Evolutionary conservation across 1,140 invertebrate genomes (phyloP), one percentile per base, ranked within the genome.

Genomic region (Mylabris phalerata): DNA sequence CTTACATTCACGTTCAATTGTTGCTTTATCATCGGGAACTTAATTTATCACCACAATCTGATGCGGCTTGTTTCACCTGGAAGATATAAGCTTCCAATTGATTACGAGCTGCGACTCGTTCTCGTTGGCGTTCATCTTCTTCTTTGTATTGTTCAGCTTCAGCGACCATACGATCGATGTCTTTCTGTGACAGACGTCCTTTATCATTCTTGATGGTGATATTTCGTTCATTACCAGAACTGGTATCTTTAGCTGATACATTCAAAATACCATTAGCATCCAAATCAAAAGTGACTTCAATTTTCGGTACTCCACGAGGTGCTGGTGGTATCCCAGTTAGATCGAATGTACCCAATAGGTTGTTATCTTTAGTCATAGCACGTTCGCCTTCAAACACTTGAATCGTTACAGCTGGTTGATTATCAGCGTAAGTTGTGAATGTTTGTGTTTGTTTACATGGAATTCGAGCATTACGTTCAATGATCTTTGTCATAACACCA

Each of bases 191-290:
- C 2, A 90, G 73, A 46, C 89, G 78, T 19, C 88, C 86, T 67
- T 90, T 90, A 70, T 92, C 89, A 67, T 92, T 92, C 19, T 85
- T 89, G 55, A 92, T 90, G 4, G 85, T 89, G 62, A 92, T 90
- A 65, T 90, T 87, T 26, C 52, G 46, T 19, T 56, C 59, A 44
- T 64, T 62, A 1, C 78, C 78, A 0, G 77, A 78, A 3, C 76
- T 79, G 54, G 70, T 77, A 32, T 77, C 79, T 43, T 78, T 70
- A 0, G 78, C 79, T 0, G 80, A 78, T 3, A 84, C 82, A 49
- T 82, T 82, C 44, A 88, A 72, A 40, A 88, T 85, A 24, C 85
- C 85, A 62, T 86, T 87, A 0, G 83, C 84, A 63, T 85, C 13
- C 13, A 13, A 13, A 13, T 13, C 13, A 13, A 13, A 13, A 13